These are phyloP conservation scores for Atta colombica DNA, from an alignment of 1,140 invertebrate genomes.

Conservation along the genomic window DNA sequence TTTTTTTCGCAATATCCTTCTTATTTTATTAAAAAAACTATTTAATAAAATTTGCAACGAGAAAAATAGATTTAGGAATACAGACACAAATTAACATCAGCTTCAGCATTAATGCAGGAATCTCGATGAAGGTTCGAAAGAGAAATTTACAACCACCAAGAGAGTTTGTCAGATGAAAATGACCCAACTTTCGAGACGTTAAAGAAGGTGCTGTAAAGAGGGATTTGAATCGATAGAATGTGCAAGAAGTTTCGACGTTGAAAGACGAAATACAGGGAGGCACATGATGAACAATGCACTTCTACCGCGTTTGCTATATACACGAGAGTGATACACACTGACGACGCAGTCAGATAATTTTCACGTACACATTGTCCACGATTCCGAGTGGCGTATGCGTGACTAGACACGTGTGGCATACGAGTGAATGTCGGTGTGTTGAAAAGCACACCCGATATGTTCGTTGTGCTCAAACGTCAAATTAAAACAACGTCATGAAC, in stretches of 20 bases:
- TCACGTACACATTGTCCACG: conserved; percentile 60
- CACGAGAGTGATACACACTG: neutral
- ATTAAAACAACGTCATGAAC: conserved; percentile 59
- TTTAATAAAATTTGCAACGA: neutral
- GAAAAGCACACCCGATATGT: conserved; percentile 7
- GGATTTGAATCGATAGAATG: conserved; percentile 68
- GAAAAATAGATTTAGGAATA: conserved; percentile 14
- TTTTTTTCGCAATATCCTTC: too few species aligned
- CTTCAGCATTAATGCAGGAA: neutral
- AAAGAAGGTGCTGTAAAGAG: conserved; percentile 52
- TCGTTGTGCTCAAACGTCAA: conserved; percentile 39
- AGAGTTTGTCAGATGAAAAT: conserved; percentile 24
- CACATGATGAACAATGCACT: conserved; percentile 67
- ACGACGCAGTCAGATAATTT: conserved; percentile 62
- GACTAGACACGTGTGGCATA: neutral
- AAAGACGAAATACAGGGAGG: conserved; percentile 51
- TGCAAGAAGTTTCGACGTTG: conserved; percentile 55
- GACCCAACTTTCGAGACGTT: conserved; percentile 28
- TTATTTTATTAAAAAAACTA: neutral
- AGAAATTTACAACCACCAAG: neutral
- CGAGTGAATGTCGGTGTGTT: conserved; percentile 40
- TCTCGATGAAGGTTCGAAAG: neutral
- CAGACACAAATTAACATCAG: neutral
- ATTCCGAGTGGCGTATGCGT: neutral
- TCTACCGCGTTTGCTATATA: neutral